Evolutionary conservation across 35 echinoderm and acorn worm genomes (phyloP).

Genomic region (Apostichopus japonicus): DNA sequence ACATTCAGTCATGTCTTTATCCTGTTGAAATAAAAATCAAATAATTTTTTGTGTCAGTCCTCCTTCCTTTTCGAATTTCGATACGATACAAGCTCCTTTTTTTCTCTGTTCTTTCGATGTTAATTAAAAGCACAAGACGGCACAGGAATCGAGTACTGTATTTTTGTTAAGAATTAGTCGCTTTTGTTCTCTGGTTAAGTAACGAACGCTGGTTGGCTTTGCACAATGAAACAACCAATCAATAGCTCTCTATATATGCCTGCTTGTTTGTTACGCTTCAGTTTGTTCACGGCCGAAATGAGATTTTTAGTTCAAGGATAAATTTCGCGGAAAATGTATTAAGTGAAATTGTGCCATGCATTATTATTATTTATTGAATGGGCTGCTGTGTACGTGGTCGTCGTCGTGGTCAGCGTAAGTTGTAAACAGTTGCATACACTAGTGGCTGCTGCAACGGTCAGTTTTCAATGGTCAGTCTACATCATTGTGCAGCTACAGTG

Average conservation of each 20-base stretch:
- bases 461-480: background rate
- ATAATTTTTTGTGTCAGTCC: no score
- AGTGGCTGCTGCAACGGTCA: background rate
- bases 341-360: conserved; percentile 33
- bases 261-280: conserved; percentile 27
- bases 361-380: background rate
- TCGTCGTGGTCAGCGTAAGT: background rate
- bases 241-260: conserved; percentile 14
- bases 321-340: conserved; percentile 36
- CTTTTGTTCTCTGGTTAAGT: background rate
- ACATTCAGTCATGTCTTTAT: no score
- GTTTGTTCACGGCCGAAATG: conserved; percentile 11
- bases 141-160: background rate
- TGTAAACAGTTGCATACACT: background rate
- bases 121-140: background rate
- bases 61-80: no score
- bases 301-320: conserved; percentile 45
- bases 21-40: no score
- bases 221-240: conserved; percentile 32
- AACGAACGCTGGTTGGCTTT: conserved; percentile 11
- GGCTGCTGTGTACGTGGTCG: background rate
- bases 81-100: no score
- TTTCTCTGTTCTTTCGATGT: background rate
- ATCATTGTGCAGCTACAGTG: no score
- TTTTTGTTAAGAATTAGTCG: background rate